A percentile compares a stretch with the other conserved stretches of the same genome.
Conservation (phyloP, 2,113 vertebrate genomes). For the Leptobrachium leishanense region DNA sequence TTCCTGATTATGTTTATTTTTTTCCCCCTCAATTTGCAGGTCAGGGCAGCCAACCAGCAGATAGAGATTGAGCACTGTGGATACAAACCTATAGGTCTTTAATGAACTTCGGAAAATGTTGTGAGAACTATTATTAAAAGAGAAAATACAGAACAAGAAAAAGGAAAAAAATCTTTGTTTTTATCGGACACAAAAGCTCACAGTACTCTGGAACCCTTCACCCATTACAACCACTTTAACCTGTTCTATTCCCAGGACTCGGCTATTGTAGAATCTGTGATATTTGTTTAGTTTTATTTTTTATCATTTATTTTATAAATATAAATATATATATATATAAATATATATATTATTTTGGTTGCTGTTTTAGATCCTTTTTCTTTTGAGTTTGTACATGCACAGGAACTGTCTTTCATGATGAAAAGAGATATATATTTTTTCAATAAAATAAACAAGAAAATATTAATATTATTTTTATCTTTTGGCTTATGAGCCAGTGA, state of each 20-base stretch:
- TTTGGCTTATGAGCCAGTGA: constrained; percentile 28
- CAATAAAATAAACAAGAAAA: constrained; percentile 49
- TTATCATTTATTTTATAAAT: constrained; percentile 43
- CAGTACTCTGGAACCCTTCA: constrained; percentile 21
- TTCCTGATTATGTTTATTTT: not conserved
- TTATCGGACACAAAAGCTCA: constrained; percentile 13
- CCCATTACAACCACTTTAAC: constrained; percentile 40
- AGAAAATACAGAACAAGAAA: constrained; percentile 15
- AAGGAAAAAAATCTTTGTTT: constrained; percentile 3
- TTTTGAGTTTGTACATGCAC: constrained; percentile 44
- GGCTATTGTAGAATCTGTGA: constrained; percentile 31
- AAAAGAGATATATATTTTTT: constrained; percentile 48
- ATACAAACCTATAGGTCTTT: constrained; percentile 32
- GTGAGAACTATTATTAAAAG: constrained; percentile 28
- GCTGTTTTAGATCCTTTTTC: constrained; percentile 38
- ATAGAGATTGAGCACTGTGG: constrained; percentile 44
- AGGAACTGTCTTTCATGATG: constrained; percentile 47
- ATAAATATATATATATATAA: constrained; percentile 35
- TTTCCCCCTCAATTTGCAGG: constrained; percentile 11
- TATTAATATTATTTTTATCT: constrained; percentile 50
- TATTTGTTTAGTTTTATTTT: constrained; percentile 36
- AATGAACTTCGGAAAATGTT: constrained; percentile 22
- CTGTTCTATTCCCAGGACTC: constrained; percentile 42
- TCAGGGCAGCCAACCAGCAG: constrained; percentile 24
- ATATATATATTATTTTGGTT: constrained; percentile 43